A percentile compares a stretch with the other conserved stretches of the same genome.
phyloP scores from a whole-genome alignment of 2,113 vertebrate genomes.

The Anhinga rufa region DNA sequence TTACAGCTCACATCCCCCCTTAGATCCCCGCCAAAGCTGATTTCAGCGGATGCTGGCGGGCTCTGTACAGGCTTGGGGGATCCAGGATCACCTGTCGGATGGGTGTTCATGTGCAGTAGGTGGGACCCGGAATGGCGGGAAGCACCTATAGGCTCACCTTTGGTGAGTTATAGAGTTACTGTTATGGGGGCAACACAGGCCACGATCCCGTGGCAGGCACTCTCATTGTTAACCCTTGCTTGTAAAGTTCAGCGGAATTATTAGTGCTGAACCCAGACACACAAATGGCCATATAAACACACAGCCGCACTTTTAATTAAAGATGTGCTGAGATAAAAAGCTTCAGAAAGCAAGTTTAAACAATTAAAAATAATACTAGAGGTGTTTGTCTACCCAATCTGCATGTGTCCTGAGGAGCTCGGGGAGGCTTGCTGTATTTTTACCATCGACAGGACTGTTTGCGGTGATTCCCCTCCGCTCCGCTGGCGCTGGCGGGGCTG shows the following conservation, averaged over 20 bases:
- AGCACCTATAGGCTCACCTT: neutral
- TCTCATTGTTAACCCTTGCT: neutral
- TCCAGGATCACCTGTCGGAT: neutral
- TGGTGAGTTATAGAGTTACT: fast-evolving
- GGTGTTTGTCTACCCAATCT: neutral
- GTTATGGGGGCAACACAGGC: fast-evolving
- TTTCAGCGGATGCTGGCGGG: neutral
- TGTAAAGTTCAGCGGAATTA: neutral
- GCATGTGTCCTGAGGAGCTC: neutral
- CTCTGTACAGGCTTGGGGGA: neutral
- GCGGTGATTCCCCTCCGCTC: neutral
- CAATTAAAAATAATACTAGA: slow-evolving; percentile 20
- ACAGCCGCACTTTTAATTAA: neutral
- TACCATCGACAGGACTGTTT: fast-evolving
- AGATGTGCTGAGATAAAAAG: slow-evolving; percentile 38
- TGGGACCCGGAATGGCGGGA: neutral
- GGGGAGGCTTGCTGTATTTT: neutral
- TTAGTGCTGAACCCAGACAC: neutral
- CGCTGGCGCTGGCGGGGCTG: neutral
- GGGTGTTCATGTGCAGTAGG: neutral
- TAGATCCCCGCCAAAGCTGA: too few species aligned
- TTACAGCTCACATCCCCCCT: neutral
- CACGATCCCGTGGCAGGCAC: neutral
- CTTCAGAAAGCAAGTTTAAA: slow-evolving; percentile 3
- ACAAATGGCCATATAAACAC: neutral